Conservation (phyloP, 1,140 invertebrate species). For the Euura lappo region DNA sequence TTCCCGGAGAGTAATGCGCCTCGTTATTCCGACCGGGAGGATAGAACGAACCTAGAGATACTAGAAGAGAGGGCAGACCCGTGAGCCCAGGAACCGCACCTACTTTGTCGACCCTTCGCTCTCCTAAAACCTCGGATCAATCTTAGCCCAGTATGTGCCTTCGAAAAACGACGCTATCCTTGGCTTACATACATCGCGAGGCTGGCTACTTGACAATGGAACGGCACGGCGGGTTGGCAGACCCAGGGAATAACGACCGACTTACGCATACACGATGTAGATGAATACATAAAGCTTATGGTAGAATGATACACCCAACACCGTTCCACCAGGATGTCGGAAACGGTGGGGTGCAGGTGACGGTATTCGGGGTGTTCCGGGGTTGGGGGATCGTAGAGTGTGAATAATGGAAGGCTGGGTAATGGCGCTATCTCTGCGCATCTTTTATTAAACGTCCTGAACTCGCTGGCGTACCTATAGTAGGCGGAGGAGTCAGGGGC, state of each 20-base stretch:
- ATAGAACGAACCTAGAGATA: conserved; percentile 4
- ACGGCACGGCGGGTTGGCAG: no score
- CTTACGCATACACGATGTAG: no score
- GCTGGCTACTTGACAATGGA: conserved; percentile 10
- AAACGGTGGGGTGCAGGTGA: conserved; percentile 44
- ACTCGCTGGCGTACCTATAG: conserved; percentile 15
- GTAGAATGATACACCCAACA: neutral
- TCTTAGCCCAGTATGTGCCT: neutral
- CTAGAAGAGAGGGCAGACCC: neutral
- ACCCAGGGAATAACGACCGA: no score
- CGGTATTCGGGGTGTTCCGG: conserved; percentile 49
- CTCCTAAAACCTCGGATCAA: conserved; percentile 1
- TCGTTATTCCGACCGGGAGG: conserved; percentile 43
- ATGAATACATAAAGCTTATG: neutral
- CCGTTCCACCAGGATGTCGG: conserved; percentile 18
- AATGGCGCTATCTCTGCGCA: conserved; percentile 64
- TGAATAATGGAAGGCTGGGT: conserved; percentile 62
- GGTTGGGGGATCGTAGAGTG: conserved; percentile 33
- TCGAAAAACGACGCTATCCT: neutral
- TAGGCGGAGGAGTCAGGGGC: neutral
- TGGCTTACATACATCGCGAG: conserved; percentile 14
- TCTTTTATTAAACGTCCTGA: conserved; percentile 60
- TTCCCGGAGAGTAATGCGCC: conserved; percentile 52
- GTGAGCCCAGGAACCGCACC: conserved; percentile 9
- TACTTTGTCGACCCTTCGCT: conserved; percentile 6